Percentiles rank a stretch among this genome's conserved stretches.
phyloP scores from a whole-genome alignment of 2,797 vertebrate genomes.

The Monodelphis domestica region DNA sequence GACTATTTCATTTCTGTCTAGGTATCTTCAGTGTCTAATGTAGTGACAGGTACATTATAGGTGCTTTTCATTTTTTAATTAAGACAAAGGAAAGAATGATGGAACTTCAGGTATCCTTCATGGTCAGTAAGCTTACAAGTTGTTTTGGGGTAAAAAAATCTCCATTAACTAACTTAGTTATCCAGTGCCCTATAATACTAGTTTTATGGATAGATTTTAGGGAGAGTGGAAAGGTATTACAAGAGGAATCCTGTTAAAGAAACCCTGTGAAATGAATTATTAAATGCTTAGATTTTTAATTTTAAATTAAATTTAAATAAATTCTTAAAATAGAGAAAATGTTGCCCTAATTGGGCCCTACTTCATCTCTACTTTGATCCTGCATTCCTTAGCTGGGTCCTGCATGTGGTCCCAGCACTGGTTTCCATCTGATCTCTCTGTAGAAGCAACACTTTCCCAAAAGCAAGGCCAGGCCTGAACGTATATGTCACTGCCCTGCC shows the following conservation, averaged over 20 bases:
- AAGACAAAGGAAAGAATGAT: neutral
- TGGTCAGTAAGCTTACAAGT: neutral
- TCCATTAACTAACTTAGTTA: neutral
- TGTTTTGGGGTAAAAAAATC: neutral
- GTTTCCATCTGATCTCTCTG: neutral
- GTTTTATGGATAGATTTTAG: neutral
- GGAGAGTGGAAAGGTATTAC: neutral
- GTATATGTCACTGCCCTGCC: neutral
- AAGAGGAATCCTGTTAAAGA: neutral
- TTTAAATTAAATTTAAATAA: too few species aligned
- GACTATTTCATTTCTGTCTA: neutral
- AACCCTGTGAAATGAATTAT: neutral
- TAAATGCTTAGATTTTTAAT: too few species aligned
- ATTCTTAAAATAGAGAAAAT: neutral
- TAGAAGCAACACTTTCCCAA: neutral
- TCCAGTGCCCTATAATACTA: neutral
- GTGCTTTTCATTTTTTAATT: neutral
- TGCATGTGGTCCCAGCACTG: conserved; percentile 48
- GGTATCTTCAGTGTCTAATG: neutral
- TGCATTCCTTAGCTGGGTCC: conserved; percentile 30
- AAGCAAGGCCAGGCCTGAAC: neutral
- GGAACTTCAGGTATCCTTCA: neutral
- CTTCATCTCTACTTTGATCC: neutral
- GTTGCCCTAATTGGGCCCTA: neutral
- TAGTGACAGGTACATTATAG: neutral